Conservation (phyloP, 1,140 invertebrate genomes). For the Brachionus koreanus region DNA sequence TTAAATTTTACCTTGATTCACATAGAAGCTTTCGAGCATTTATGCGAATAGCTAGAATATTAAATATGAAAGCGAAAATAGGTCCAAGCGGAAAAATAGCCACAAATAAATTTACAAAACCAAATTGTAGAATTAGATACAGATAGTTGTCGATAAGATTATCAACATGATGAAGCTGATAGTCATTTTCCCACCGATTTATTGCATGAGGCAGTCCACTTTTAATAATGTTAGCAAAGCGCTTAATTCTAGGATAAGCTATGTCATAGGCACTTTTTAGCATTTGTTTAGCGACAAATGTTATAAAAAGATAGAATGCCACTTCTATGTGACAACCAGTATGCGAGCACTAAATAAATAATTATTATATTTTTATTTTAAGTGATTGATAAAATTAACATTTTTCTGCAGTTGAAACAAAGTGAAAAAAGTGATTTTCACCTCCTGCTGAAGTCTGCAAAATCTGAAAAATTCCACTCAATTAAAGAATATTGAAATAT, state of each 20-base stretch:
- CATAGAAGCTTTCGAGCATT: slow-evolving; percentile 77
- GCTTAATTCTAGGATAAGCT: slow-evolving; percentile 60
- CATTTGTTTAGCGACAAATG: slow-evolving; percentile 80
- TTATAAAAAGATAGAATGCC: slow-evolving; percentile 74
- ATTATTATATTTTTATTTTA: no score
- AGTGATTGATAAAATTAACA: no score
- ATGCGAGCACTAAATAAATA: slow-evolving; percentile 66
- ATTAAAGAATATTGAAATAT: no score
- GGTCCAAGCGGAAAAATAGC: slow-evolving; percentile 69
- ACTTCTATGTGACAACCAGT: slow-evolving; percentile 77
- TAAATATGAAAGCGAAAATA: slow-evolving; percentile 75
- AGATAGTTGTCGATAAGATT: slow-evolving; percentile 25
- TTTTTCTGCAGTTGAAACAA: no score
- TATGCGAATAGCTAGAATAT: slow-evolving; percentile 74
- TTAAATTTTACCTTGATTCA: slow-evolving; percentile 54
- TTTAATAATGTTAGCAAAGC: slow-evolving; percentile 21
- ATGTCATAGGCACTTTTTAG: slow-evolving; percentile 72
- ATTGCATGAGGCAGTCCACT: slow-evolving; percentile 20
- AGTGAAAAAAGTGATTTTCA: no score
- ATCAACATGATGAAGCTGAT: slow-evolving; percentile 2
- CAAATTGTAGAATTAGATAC: slow-evolving; percentile 23
- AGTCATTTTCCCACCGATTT: slow-evolving; percentile 43
- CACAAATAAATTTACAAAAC: slow-evolving; percentile 37
- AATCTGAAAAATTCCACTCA: no score
- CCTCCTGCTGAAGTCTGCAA: no score